These are phyloP conservation scores for Notolabrus celidotus DNA, from an alignment of 2,797 vertebrate genomes.

Conservation along the genomic window DNA sequence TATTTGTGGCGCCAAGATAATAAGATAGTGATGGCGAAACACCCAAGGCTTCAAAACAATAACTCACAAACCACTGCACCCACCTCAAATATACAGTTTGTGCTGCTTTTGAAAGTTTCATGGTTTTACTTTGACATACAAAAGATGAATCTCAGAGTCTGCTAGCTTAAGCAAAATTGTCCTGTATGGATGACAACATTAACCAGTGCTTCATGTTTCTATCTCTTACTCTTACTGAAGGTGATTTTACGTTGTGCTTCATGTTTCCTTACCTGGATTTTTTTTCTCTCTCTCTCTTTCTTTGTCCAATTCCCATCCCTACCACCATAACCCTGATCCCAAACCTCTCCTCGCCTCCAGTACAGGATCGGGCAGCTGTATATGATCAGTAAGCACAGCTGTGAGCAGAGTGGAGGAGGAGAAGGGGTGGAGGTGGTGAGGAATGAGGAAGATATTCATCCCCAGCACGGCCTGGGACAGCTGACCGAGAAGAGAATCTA, in stretches of 20 bases:
- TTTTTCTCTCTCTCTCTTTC: not conserved
- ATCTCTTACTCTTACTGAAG: no score
- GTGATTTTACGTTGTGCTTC: constrained; percentile 18
- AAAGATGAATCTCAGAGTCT: not conserved
- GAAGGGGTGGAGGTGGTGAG: constrained; percentile 88
- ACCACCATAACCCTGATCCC: constrained; percentile 16
- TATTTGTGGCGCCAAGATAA: no score
- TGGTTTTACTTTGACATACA: no score
- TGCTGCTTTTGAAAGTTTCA: no score
- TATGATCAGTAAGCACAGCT: constrained; percentile 91
- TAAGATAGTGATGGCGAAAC: no score
- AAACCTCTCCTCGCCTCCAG: constrained; percentile 61
- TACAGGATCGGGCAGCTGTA: constrained; percentile 89
- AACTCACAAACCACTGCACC: no score
- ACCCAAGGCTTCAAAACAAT: no score
- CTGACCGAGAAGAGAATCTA: constrained; percentile 88
- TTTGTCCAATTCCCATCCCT: not conserved
- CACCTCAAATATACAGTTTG: no score
- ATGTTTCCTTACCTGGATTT: constrained; percentile 23
- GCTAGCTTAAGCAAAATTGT: not conserved
- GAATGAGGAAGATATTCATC: constrained; percentile 83
- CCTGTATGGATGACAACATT: no score
- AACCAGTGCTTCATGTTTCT: no score
- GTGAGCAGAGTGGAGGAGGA: constrained; percentile 86
- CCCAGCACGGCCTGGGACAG: constrained; percentile 82